Base-by-base conservation (phyloP, 2,113 vertebrate genomes). In the Pachycephala philippinensis region DNA sequence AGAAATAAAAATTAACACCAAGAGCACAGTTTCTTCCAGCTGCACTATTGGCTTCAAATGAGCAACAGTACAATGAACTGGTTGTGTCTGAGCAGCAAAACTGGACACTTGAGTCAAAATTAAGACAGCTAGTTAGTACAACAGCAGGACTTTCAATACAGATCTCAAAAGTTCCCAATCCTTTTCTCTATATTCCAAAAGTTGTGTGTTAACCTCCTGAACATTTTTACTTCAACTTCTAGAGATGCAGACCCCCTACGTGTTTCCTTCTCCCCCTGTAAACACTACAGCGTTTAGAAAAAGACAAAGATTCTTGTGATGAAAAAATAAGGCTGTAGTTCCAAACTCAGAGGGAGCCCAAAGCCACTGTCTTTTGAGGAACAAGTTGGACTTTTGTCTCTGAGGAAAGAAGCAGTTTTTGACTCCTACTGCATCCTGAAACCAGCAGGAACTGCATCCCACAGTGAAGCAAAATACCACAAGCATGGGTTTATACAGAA, bases 351-450 rank as follows among this genome's bases (percentile, higher is more conserved):
- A 85, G 61, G 63, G 49, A 88, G 79, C 14, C 53, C 39, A 42
- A 77, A 90, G 47, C 8, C 71, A 53, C 70, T 24, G 21, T 21
- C 90, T 66, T 84, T 22, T 59, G 42, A 70, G 33, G 39, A 68
- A 77, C 27, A 85, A 90, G 39, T 3, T 83, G 76, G 71, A 86
- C 75, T 84, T 79, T 8, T 77, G 50, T 37, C 71, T 89, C 39
- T 53, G n/a, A 90, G 40, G 22, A 80, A 93, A 94, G 79, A 39
- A 88, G 42, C 20, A 89, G 68, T 52, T 84, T 96, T 94, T 94
- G 75, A 92, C n/a, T 90, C 45, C 30, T 49, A 24, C 75, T 61
- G 50, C 76, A 90, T 66, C 83, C 90, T 54, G 83, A 92, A 93
- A 84, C n/a, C 94, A 95, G 88, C 79, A 90, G 71, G 90, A 97